Evolutionary conservation across 1,140 invertebrate genomes (phyloP).

Genomic region (Mizuhopecten yessoensis): DNA sequence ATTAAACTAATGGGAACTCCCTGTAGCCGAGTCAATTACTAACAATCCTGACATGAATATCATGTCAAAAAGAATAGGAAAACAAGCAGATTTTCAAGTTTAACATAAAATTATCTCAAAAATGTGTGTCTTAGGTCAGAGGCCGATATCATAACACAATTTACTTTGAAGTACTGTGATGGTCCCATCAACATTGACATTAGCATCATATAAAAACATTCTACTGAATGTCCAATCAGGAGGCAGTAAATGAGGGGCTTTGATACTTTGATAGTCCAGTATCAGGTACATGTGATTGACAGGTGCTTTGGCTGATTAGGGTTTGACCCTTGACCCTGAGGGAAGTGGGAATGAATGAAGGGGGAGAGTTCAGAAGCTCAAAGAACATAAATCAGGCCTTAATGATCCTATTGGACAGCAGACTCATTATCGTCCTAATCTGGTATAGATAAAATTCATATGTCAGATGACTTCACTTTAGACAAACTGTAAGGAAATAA

Average conservation of each 20-base stretch:
- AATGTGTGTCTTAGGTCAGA: too few species aligned
- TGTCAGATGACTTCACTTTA: slow-evolving; percentile 32
- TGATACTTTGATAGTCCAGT: background rate
- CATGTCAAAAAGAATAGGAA: too few species aligned
- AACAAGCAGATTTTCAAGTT: too few species aligned
- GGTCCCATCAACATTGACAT: background rate
- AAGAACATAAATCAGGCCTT: slow-evolving; percentile 18
- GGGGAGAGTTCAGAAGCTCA: slow-evolving; percentile 20
- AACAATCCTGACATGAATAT: too few species aligned
- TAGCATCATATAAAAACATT: too few species aligned
- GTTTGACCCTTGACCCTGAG: background rate
- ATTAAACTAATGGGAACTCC: background rate
- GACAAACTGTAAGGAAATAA: background rate
- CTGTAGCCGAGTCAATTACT: too few species aligned
- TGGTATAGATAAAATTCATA: slow-evolving; percentile 35
- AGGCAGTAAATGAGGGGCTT: too few species aligned
- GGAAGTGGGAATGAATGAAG: background rate
- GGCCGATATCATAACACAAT: too few species aligned
- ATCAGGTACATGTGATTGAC: background rate
- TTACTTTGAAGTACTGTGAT: background rate
- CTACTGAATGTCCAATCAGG: too few species aligned
- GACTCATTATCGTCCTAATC: slow-evolving; percentile 8
- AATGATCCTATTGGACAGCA: background rate
- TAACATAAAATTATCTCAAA: too few species aligned
- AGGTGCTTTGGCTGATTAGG: background rate